These are phyloP conservation scores for Morinoia aosen DNA, from an alignment of 2,888 invertebrate genomes.

Conservation along the genomic window DNA sequence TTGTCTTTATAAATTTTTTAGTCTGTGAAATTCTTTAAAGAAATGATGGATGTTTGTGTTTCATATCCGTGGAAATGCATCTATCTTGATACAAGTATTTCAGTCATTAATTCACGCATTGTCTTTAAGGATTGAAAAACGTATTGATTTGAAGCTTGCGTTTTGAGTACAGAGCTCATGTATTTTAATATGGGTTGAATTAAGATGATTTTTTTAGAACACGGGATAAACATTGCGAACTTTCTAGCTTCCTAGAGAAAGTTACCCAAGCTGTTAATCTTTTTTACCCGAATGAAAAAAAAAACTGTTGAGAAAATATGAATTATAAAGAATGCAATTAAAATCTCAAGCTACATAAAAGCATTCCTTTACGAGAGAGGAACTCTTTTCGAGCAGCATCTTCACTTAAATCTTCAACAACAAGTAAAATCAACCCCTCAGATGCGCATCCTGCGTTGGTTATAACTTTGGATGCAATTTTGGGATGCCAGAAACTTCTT, in stretches of 20 bases:
- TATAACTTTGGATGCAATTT: constrained; percentile 1
- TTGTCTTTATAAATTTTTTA: neutral
- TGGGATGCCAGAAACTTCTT: neutral
- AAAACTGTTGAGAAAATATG: neutral
- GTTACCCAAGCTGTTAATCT: neutral
- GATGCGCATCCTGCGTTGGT: neutral
- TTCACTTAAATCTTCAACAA: neutral
- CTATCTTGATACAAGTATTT: no score
- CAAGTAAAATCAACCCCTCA: neutral
- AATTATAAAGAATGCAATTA: neutral
- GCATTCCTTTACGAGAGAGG: neutral
- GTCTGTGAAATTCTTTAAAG: no score
- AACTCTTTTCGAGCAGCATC: neutral
- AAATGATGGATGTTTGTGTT: no score
- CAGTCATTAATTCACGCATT: no score
- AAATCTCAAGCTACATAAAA: neutral
- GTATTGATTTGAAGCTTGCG: no score
- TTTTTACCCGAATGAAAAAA: neutral
- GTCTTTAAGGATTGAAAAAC: no score
- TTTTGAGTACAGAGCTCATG: no score
- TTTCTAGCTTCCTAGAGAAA: neutral
- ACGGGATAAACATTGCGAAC: neutral
- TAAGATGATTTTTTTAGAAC: no score
- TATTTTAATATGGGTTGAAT: no score
- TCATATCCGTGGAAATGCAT: no score